Percentiles rank a stretch among this genome's conserved stretches.
phyloP scores from a whole-genome alignment of 2,888 invertebrate species.

The Toxonevra muliebris region DNA sequence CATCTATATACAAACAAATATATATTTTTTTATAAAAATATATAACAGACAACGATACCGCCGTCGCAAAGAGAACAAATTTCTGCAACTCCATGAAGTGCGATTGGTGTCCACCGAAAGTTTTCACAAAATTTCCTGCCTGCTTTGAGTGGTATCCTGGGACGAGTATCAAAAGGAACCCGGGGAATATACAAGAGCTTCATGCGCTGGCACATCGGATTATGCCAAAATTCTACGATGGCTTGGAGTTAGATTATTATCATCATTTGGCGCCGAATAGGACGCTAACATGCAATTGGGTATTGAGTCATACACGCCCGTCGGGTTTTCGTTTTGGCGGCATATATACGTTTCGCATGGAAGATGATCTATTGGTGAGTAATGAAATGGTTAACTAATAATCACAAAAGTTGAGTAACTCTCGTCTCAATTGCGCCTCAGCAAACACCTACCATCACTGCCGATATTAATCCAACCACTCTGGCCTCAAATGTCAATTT shows the following conservation, averaged over 20 bases:
- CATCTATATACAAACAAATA: no score
- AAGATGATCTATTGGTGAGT: slow-evolving; percentile 57
- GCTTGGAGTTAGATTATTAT: slow-evolving; percentile 55
- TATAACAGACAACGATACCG: no score
- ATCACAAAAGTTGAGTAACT: no score
- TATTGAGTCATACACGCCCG: slow-evolving; percentile 58
- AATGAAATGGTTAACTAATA: background rate
- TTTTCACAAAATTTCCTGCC: slow-evolving; percentile 51
- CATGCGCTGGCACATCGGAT: slow-evolving; percentile 61
- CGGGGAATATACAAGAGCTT: slow-evolving; percentile 60
- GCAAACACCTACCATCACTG: slow-evolving; percentile 60
- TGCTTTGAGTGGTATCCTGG: slow-evolving; percentile 55
- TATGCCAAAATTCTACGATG: slow-evolving; percentile 62
- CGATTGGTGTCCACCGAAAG: slow-evolving; percentile 46
- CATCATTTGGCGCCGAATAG: slow-evolving; percentile 59
- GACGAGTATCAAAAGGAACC: slow-evolving; percentile 51
- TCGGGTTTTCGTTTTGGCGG: slow-evolving; percentile 63
- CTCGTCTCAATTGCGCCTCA: slow-evolving; percentile 35
- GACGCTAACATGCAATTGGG: slow-evolving; percentile 54
- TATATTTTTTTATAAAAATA: no score
- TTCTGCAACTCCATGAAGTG: slow-evolving; percentile 39
- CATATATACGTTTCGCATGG: slow-evolving; percentile 51
- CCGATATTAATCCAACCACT: slow-evolving; percentile 62
- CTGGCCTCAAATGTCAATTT: slow-evolving; percentile 60
- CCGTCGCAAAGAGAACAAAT: no score